phyloP scores from a whole-genome alignment of 2,888 invertebrate genomes.

The Dugesia japonica region DNA sequence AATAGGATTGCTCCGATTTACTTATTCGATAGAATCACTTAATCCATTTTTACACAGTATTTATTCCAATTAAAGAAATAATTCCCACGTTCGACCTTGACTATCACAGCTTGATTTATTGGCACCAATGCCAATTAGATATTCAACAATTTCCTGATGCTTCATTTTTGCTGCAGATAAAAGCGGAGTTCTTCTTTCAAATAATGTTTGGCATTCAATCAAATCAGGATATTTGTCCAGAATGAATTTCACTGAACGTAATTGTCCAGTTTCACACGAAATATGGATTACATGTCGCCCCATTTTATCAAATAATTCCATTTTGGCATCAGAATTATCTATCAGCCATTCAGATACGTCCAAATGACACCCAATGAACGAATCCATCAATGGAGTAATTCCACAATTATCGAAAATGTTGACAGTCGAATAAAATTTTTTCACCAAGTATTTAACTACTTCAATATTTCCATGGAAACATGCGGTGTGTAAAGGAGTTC shows the following conservation, averaged over 20 bases:
- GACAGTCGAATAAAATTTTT: not conserved
- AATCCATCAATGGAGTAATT: not conserved
- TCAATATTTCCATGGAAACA: not conserved
- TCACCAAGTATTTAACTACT: not conserved
- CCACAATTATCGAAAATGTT: constrained; percentile 1
- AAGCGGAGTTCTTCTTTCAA: not conserved
- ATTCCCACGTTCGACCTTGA: not conserved
- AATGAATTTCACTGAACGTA: not conserved
- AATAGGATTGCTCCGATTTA: no score
- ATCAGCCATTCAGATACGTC: not conserved
- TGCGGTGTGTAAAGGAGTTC: constrained; percentile 10
- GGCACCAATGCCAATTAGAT: not conserved
- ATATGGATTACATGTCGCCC: not conserved
- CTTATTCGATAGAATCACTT: no score
- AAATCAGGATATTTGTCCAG: not conserved
- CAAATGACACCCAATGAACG: not conserved
- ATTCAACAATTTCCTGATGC: not conserved
- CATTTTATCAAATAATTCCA: not conserved
- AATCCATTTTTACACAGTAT: no score
- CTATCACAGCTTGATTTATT: not conserved
- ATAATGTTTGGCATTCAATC: not conserved
- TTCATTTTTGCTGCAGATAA: not conserved
- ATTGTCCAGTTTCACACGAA: not conserved
- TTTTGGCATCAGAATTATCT: not conserved
- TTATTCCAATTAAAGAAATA: no score